Percentiles rank a stretch among this genome's conserved stretches.
phyloP scores from a whole-genome alignment of 23 tunicate genomes.

The Clavelina lepadiformis region DNA sequence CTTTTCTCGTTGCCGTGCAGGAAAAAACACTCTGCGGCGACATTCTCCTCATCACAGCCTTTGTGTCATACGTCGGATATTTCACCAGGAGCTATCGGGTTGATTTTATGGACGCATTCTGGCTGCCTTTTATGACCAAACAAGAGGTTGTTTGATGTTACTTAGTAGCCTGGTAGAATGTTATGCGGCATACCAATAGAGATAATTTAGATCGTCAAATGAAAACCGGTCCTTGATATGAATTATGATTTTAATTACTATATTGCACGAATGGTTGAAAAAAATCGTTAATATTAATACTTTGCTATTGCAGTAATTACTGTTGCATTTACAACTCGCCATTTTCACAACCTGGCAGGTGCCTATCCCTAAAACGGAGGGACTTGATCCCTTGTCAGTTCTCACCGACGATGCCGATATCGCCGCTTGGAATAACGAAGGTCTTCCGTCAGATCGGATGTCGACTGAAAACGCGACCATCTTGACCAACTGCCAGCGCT shows the following conservation, averaged over 20 bases:
- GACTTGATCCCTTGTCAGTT: conserved; percentile 74
- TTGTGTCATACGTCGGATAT: conserved; percentile 97
- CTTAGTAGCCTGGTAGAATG: too few relatives aligned
- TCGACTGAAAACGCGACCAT: conserved; percentile 98
- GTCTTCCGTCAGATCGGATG: conserved; percentile 97
- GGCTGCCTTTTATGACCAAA: conserved; percentile 69
- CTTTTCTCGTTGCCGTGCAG: conserved; percentile 17
- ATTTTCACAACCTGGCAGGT: too few relatives aligned
- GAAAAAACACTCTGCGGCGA: conserved; percentile 91
- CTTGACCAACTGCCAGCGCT: conserved; percentile 90
- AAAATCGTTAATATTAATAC: too few relatives aligned
- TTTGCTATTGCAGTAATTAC: background rate
- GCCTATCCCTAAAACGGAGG: conserved; percentile 87
- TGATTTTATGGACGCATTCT: conserved; percentile 63
- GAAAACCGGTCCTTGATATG: too few relatives aligned
- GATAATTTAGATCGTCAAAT: too few relatives aligned
- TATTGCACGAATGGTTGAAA: too few relatives aligned
- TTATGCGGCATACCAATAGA: too few relatives aligned
- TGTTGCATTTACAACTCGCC: background rate
- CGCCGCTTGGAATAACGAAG: conserved; percentile 98
- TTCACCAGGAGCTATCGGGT: conserved; percentile 80
- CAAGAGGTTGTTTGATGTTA: too few relatives aligned
- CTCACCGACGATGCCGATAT: conserved; percentile 97
- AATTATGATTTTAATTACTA: too few relatives aligned
- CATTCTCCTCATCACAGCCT: conserved; percentile 94